Conservation (phyloP, 2,888 invertebrate genomes). For the Cerastoderma edule region DNA sequence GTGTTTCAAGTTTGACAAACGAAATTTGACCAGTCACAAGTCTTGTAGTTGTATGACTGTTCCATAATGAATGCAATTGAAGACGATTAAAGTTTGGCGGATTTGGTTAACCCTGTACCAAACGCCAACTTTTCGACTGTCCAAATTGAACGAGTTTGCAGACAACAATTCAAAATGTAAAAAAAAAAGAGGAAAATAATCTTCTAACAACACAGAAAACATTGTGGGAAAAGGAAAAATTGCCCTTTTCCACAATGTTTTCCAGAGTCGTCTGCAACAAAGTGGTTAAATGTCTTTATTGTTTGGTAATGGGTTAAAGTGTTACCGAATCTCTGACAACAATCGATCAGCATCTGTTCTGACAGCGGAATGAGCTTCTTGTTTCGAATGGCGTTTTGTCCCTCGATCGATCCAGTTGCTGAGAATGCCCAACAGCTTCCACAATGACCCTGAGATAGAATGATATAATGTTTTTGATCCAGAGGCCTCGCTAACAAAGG, state of each 20-base stretch:
- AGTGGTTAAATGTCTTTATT: background rate
- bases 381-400: slow-evolving; percentile 93
- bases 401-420: slow-evolving; percentile 98
- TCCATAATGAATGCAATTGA: background rate
- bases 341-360: slow-evolving; percentile 87
- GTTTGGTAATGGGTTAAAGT: background rate
- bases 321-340: background rate
- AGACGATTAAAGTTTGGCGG: too few relatives aligned
- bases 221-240: background rate
- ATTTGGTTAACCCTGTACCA: too few relatives aligned
- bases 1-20: too few relatives aligned
- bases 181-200: background rate
- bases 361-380: slow-evolving; percentile 92
- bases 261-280: background rate
- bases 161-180: background rate
- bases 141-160: background rate
- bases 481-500: too few relatives aligned
- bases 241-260: background rate
- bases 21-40: too few relatives aligned
- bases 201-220: background rate
- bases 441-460: slow-evolving; percentile 77
- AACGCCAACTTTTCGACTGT: too few relatives aligned
- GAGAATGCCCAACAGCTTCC: slow-evolving; percentile 94
- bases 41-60: too few relatives aligned
- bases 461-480: too few relatives aligned